These are phyloP conservation scores for Acholoe squamosa DNA, from an alignment of 2,888 invertebrate species.

Conservation along the genomic window DNA sequence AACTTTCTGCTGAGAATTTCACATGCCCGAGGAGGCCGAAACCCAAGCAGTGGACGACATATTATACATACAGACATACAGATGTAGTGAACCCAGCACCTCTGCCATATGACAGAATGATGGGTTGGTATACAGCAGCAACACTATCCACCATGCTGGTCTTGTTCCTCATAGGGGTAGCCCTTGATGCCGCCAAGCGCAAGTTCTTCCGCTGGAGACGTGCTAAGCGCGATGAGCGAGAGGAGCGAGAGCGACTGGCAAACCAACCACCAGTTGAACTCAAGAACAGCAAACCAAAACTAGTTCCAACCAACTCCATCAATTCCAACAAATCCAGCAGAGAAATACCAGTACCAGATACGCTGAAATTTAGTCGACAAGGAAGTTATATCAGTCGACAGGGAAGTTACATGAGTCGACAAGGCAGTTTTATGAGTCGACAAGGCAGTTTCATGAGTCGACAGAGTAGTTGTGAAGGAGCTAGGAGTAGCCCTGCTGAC, in stretches of 20 bases:
- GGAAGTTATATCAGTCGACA: constrained; percentile 34
- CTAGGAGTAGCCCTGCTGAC: neutral
- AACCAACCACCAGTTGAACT: neutral
- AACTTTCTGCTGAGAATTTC: constrained; percentile 23
- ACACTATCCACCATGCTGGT: constrained; percentile 69
- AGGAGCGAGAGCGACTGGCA: neutral
- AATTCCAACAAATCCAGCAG: neutral
- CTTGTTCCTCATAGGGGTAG: constrained; percentile 69
- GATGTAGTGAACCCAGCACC: constrained; percentile 59
- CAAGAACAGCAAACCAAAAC: constrained; percentile 18
- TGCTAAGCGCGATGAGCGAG: constrained; percentile 2
- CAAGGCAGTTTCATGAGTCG: constrained; percentile 13
- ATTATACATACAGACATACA: neutral
- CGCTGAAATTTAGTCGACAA: constrained; percentile 22
- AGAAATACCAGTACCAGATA: neutral
- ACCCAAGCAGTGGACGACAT: neutral
- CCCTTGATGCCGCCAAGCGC: constrained; percentile 66
- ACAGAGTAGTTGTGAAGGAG: constrained; percentile 11
- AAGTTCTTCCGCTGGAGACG: constrained; percentile 55
- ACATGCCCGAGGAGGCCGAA: neutral
- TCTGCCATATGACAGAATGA: constrained; percentile 69
- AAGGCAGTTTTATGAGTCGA: constrained; percentile 7
- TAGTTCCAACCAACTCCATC: constrained; percentile 9
- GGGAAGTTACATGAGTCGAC: constrained; percentile 8
- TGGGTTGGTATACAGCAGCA: constrained; percentile 71